phyloP scores from a whole-genome alignment of 2,888 invertebrate species.

The Petrophora chlorosata region DNA sequence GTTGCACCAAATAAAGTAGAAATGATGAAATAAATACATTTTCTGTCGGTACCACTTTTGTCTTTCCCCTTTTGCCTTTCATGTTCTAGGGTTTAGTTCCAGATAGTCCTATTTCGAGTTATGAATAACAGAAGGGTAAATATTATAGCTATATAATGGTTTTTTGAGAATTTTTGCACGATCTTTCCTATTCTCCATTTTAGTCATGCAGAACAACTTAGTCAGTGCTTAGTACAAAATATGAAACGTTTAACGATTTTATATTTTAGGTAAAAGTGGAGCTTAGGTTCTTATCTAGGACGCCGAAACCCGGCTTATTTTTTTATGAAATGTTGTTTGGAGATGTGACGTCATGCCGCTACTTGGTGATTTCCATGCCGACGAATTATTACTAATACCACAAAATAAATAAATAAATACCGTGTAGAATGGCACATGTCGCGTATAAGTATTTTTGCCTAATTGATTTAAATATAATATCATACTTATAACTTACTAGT shows the following conservation, averaged over 20 bases:
- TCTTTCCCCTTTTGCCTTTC: not conserved
- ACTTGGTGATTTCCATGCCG: too few relatives aligned
- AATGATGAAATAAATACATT: not conserved
- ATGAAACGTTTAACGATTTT: not conserved
- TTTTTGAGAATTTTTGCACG: constrained; percentile 1
- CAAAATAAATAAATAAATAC: too few relatives aligned
- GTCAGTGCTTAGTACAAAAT: not conserved
- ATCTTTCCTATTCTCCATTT: constrained; percentile 1
- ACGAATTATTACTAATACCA: too few relatives aligned
- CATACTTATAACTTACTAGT: too few relatives aligned
- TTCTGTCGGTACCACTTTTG: not conserved
- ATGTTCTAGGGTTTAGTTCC: not conserved
- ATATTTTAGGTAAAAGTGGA: too few relatives aligned
- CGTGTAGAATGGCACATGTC: too few relatives aligned
- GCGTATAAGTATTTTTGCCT: too few relatives aligned
- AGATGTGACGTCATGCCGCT: too few relatives aligned
- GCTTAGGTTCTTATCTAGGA: too few relatives aligned
- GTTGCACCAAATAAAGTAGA: not conserved
- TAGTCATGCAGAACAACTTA: not conserved
- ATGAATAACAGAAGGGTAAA: constrained; percentile 8
- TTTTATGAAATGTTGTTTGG: too few relatives aligned
- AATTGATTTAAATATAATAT: too few relatives aligned
- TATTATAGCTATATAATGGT: not conserved
- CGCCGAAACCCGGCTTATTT: too few relatives aligned
- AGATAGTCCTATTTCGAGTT: constrained; percentile 2